Percentiles rank a stretch among this genome's conserved stretches.
Conservation (phyloP, 2,113 vertebrate species). For the Aptenodytes forsteri region DNA sequence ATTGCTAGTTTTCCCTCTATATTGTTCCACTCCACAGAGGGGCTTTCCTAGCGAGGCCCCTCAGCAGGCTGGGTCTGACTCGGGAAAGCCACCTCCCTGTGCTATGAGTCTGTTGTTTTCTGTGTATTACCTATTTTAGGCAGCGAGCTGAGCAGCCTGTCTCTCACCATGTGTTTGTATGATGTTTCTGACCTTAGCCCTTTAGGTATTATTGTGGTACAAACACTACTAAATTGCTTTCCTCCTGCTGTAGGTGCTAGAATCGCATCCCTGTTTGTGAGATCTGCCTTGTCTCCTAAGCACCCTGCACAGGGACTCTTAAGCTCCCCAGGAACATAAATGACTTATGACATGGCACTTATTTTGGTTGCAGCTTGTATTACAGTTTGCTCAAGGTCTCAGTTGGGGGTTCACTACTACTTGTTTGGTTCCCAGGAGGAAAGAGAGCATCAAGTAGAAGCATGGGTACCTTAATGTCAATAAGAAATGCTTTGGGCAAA, state of each 20-base stretch:
- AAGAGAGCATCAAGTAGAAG: neutral
- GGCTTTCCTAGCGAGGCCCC: neutral
- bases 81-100: accelerated
- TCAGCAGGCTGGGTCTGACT: neutral
- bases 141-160: neutral
- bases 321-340: neutral
- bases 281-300: neutral
- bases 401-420: neutral
- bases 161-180: neutral
- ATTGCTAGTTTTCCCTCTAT: neutral
- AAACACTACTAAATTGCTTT: neutral
- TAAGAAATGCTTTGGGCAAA: neutral
- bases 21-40: neutral
- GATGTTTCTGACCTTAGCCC: neutral
- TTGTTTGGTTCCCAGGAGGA: neutral
- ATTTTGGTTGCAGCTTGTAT: neutral
- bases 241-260: neutral
- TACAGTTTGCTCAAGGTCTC: neutral
- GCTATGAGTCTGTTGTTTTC: accelerated
- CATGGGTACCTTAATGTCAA: neutral
- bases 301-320: neutral
- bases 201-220: neutral
- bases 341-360: neutral
- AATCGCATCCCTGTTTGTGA: neutral
- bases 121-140: neutral